phyloP scores from a whole-genome alignment of 2,888 invertebrate genomes.

The Tromatobia lineatoria region DNA sequence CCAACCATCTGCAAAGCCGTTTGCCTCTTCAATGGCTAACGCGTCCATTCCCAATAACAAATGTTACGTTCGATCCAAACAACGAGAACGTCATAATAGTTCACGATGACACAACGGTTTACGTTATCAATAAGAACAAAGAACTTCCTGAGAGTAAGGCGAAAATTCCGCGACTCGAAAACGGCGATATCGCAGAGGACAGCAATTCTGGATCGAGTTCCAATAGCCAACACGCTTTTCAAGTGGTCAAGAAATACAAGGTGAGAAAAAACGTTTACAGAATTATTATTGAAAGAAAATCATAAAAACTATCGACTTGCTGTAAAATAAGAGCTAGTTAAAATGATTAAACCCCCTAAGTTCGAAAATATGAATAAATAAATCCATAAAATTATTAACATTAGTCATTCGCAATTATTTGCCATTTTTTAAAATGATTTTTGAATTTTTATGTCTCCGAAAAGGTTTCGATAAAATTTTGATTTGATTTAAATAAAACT shows the following conservation, averaged over 20 bases:
- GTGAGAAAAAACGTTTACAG: conserved; percentile 80
- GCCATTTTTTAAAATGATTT: no score
- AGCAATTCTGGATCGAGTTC: conserved; percentile 79
- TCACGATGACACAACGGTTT: conserved; percentile 91
- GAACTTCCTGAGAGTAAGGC: conserved; percentile 82
- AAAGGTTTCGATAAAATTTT: no score
- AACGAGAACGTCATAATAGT: conserved; percentile 89
- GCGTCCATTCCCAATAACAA: conserved; percentile 88
- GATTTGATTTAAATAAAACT: no score
- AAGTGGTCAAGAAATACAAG: conserved; percentile 86
- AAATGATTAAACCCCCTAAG: no score
- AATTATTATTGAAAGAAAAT: neutral
- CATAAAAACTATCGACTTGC: no score
- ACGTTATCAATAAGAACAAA: conserved; percentile 87
- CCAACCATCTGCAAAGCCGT: conserved; percentile 86
- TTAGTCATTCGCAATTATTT: no score
- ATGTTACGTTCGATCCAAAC: conserved; percentile 88
- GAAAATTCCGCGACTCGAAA: conserved; percentile 84
- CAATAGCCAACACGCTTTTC: conserved; percentile 82
- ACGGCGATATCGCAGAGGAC: conserved; percentile 81
- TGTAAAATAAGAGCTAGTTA: no score
- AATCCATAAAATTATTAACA: no score
- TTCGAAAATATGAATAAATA: no score
- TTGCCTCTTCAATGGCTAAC: conserved; percentile 88
- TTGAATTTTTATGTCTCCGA: no score